These are phyloP conservation scores for Leontopithecus rosalia DNA, from an alignment of 2,797 vertebrate genomes.

Conservation along the genomic window DNA sequence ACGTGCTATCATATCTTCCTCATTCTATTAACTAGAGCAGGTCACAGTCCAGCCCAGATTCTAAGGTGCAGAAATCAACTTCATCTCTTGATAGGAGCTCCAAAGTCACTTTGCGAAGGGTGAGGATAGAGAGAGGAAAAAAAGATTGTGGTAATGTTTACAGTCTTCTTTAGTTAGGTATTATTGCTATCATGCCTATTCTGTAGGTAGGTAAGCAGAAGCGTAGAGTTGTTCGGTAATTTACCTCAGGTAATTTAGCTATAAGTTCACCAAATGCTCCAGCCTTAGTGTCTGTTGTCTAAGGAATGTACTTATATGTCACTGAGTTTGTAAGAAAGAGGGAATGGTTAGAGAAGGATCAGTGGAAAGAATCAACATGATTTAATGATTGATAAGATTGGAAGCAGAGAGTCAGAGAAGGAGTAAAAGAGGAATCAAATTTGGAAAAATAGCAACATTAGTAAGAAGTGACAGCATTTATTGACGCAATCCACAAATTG, in stretches of 20 bases:
- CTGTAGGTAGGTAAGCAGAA: constrained; percentile 1
- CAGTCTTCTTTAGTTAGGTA: background rate
- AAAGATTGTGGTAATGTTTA: background rate
- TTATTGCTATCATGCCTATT: background rate
- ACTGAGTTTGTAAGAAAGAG: background rate
- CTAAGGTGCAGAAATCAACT: background rate
- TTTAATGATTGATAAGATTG: background rate
- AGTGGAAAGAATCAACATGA: background rate
- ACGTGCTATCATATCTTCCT: background rate
- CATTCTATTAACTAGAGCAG: constrained; percentile 20
- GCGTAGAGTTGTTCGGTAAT: background rate
- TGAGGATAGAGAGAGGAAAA: background rate
- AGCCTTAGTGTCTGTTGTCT: background rate
- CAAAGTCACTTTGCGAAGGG: background rate
- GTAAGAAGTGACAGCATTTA: background rate
- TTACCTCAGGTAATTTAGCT: background rate
- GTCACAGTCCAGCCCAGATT: background rate
- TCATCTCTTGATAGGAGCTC: background rate
- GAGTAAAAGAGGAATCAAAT: background rate
- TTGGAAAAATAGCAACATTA: background rate
- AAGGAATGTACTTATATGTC: background rate
- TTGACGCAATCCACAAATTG: background rate
- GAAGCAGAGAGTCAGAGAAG: background rate
- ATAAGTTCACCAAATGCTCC: background rate
- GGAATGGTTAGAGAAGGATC: background rate